Conservation (phyloP, 2,113 vertebrate species). For the Rhabdomys dilectus region DNA sequence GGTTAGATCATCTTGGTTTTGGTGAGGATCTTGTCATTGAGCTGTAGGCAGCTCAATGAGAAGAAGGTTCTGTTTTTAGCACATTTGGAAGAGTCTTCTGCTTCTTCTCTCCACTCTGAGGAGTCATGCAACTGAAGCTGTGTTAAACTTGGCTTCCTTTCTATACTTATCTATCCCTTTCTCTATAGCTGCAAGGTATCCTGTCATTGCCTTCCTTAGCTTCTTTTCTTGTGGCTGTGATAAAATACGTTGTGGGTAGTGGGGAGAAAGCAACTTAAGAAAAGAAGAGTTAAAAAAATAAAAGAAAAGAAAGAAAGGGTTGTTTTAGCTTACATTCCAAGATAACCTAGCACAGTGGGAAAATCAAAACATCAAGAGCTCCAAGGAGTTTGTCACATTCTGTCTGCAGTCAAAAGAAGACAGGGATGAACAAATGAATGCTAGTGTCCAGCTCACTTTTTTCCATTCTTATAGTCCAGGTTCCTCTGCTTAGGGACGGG, state of each 20-base stretch:
- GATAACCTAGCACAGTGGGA: no score
- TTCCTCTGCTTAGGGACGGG: not conserved
- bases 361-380: not conserved
- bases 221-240: not conserved
- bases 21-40: not conserved
- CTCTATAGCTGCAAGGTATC: not conserved
- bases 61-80: not conserved
- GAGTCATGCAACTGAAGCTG: not conserved
- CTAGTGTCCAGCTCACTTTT: not conserved
- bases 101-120: not conserved
- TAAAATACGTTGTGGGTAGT: not conserved
- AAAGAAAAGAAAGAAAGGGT: not conserved
- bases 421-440: no score
- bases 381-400: not conserved
- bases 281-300: not conserved
- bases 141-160: not conserved
- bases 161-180: not conserved
- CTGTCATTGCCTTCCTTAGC: not conserved
- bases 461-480: not conserved
- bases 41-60: not conserved
- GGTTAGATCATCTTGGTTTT: not conserved
- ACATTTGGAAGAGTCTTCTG: not conserved
- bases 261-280: not conserved
- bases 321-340: not conserved
- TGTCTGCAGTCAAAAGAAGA: not conserved